Base-by-base conservation (phyloP, 1,140 invertebrate genomes). In the Maconellicoccus hirsutus region DNA sequence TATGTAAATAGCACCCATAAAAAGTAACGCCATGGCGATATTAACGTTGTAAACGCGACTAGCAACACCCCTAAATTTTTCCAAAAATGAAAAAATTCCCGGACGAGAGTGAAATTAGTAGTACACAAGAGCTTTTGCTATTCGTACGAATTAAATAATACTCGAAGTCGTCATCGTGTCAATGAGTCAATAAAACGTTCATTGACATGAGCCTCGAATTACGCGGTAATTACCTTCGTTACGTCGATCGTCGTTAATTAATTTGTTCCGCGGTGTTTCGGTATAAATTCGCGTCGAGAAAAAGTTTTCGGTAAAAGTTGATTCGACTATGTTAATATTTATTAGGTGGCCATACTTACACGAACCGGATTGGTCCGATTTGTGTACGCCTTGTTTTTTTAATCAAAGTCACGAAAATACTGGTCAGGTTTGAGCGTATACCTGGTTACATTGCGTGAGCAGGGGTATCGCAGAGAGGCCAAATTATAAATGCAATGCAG, bases 381-480 rank as follows among this genome's bases (percentile, higher is more conserved):
- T 52, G 42, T 52, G 42, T 52, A 52, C 42, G 42, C 42, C 42
- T 52, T 52, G 42, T 52, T 52, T 52, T 52, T 52, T 33, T 52
- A 52, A 52, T 52, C 42, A 52, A 52, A 52, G 42, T 52, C 42
- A 52, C 42, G 42, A 52, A 52, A 52, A 52, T 52, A 52, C 42
- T 52, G 12, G 42, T 52, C n/a, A 14, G 42, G 12, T 52, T 52
- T 52, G n/a, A 8, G 16, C n/a, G 42, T 52, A 52, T 52, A 52
- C 42, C 42, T 52, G 42, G 42, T 52, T 52, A 52, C 42, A 52
- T 52, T 8, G 42, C 42, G 16, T 52, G 16, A 16, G 4, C n/a
- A 19, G 42, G 42, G 42, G 42, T 52, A 52, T 19, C 42, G 42
- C 4, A 19, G n/a, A 52, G 42, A 19, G 3, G 42, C 6, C 12